Evolutionary conservation across 2,888 invertebrate genomes (phyloP), one percentile per base, ranked within the genome.

Genomic region (Dynastes hyllus): DNA sequence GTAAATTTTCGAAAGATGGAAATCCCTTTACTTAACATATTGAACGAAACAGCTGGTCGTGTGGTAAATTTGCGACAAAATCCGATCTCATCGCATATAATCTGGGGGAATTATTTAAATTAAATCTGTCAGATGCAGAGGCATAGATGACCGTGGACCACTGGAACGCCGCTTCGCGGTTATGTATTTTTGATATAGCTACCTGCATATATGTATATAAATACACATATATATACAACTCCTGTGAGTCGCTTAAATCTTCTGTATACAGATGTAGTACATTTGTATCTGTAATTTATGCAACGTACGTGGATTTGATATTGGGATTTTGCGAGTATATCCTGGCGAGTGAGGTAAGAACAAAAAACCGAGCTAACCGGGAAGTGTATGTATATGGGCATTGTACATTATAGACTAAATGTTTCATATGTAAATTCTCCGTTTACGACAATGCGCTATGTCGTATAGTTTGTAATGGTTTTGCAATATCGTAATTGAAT

Each of bases 31-130:
- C 69, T 69, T 69, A 73, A 73, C 73, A 73, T 73, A 73, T 73
- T 73, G 73, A 58, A 73, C 73, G 58, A 73, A 73, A 73, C 58
- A 73, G 55, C 58, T 73, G 55, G 73, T 69, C 69, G 51, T 69
- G 69, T 69, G 73, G 73, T 16, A 58, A 73, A 73, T 73, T 73
- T 73, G 73, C 73, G 58, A 73, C 73, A 55, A 40, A 61, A 55
- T 73, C 73, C 58, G 58, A 73, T 58, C 58, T 37, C 22, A 37
- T 73, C 73, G 58, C 37, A 58, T 58, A 58, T 73, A 73, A 58
- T 73, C 40, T 58, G 50, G 40, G 22, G 55, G 58, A 73, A 58
- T 73, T 73, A 73, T 73, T 73, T 73, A 73, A 73, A 73, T 73
- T 73, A 37, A 73, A 73, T 37, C 73, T 58, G 61, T 61, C 73